Evolutionary conservation across 2,113 vertebrate genomes (phyloP).

Genomic region (Mus spicilegus): DNA sequence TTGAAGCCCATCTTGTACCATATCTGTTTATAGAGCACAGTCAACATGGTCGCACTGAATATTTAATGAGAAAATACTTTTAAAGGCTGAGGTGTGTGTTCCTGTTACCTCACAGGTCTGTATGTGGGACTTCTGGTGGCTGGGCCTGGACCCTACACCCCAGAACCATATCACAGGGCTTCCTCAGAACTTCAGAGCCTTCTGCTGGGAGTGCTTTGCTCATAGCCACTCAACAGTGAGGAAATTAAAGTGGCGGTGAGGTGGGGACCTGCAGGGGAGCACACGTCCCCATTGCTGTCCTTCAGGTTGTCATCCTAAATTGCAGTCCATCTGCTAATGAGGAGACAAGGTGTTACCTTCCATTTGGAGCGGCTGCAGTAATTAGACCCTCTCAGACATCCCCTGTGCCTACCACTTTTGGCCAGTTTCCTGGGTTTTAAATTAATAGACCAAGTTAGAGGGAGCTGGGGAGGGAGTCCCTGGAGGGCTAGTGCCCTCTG

Average conservation of each 20-base stretch:
- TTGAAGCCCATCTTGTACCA: background rate
- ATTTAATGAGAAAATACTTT: background rate
- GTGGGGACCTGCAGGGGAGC: background rate
- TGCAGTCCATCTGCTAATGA: conserved; percentile 54
- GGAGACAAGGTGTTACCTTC: conserved; percentile 70
- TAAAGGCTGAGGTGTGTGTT: background rate
- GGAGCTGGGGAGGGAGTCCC: conserved; percentile 53
- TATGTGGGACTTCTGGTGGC: background rate
- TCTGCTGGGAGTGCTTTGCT: background rate
- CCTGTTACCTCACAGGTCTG: background rate
- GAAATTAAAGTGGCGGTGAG: background rate
- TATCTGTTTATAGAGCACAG: background rate
- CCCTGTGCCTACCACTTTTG: conserved; percentile 56
- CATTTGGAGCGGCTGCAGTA: conserved; percentile 58
- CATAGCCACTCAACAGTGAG: background rate
- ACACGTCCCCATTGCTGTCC: background rate
- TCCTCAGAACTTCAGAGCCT: background rate
- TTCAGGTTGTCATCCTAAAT: conserved; percentile 53
- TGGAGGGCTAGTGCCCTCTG: conserved; percentile 41
- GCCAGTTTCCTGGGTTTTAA: conserved; percentile 61
- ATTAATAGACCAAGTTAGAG: conserved; percentile 69
- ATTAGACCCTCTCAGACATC: conserved; percentile 64
- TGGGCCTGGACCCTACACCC: accelerated
- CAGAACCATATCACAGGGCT: background rate
- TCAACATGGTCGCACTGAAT: background rate